Conservation (phyloP, 92 coral and sea anemone genomes). For the Epizoanthus fatuus region DNA sequence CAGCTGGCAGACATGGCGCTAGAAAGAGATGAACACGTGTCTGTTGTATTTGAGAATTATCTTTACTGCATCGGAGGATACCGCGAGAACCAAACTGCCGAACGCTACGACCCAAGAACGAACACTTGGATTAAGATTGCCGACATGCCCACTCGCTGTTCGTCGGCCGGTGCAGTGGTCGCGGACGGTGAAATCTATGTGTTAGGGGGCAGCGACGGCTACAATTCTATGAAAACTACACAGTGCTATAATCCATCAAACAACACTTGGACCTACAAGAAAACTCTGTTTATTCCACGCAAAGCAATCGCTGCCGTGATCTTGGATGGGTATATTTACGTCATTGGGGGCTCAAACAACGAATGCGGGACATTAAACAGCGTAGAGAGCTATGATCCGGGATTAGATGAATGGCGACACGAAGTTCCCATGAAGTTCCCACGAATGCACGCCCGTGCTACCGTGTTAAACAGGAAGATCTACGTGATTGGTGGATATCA, state of each 20-base stretch:
- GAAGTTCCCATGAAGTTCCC: constrained; percentile 55
- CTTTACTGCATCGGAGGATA: constrained; percentile 72
- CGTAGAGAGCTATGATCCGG: constrained; percentile 70
- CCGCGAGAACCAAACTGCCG: constrained; percentile 53
- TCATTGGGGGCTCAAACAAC: constrained; percentile 79
- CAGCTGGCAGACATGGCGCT: constrained; percentile 62
- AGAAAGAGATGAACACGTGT: constrained; percentile 69
- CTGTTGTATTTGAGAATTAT: constrained; percentile 52
- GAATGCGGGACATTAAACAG: constrained; percentile 55
- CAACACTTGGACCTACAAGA: constrained; percentile 71
- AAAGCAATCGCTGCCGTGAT: constrained; percentile 73
- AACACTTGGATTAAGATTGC: constrained; percentile 65
- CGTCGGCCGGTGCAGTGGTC: constrained; percentile 71
- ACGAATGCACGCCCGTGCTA: constrained; percentile 69
- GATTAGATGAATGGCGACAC: constrained; percentile 57
- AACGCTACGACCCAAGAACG: constrained; percentile 68
- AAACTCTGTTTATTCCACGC: constrained; percentile 68
- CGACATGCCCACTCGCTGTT: constrained; percentile 39
- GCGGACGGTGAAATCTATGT: constrained; percentile 68
- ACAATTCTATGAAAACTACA: constrained; percentile 49
- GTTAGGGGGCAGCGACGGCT: constrained; percentile 77
- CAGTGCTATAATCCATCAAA: constrained; percentile 76
- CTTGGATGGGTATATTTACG: constrained; percentile 61
- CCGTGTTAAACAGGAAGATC: constrained; percentile 63
- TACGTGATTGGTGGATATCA: constrained; percentile 76